Conservation (phyloP, 2,113 vertebrate species). For the Aplodontia rufa region DNA sequence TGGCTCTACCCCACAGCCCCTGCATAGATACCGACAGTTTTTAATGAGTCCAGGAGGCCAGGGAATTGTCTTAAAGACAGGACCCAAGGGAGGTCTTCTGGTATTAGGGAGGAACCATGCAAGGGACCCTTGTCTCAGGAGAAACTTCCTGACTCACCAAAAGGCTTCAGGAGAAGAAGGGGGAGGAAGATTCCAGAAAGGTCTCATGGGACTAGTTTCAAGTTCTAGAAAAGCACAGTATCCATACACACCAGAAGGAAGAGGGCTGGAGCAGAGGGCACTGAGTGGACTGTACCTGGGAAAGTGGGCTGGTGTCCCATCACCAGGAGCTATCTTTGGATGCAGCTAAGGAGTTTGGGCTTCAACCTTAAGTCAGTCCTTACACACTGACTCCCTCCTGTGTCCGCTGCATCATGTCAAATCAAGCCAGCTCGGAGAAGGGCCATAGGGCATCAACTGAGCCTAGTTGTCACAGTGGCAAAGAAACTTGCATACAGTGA, state of each 20-base stretch:
- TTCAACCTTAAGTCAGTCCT: background rate
- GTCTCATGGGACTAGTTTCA: background rate
- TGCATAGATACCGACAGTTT: fast-evolving
- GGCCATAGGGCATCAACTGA: background rate
- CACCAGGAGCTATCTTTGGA: background rate
- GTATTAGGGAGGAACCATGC: background rate
- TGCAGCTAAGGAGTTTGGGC: background rate
- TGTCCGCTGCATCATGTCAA: background rate
- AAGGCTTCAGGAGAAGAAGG: background rate
- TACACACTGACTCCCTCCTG: background rate
- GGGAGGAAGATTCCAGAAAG: background rate
- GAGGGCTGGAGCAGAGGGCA: background rate
- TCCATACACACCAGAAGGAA: background rate
- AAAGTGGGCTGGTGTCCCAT: background rate
- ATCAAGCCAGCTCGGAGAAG: background rate
- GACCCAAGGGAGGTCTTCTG: background rate
- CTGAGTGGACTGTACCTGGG: background rate
- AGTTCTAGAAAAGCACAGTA: background rate
- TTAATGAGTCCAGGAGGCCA: background rate
- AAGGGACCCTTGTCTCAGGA: background rate
- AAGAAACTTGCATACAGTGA: background rate
- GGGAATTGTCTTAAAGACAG: background rate
- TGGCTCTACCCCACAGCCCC: background rate
- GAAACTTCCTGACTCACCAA: background rate
- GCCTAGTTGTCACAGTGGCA: background rate